Base-by-base conservation (phyloP, 1,140 invertebrate species). In the Drosophila fuyamai region DNA sequence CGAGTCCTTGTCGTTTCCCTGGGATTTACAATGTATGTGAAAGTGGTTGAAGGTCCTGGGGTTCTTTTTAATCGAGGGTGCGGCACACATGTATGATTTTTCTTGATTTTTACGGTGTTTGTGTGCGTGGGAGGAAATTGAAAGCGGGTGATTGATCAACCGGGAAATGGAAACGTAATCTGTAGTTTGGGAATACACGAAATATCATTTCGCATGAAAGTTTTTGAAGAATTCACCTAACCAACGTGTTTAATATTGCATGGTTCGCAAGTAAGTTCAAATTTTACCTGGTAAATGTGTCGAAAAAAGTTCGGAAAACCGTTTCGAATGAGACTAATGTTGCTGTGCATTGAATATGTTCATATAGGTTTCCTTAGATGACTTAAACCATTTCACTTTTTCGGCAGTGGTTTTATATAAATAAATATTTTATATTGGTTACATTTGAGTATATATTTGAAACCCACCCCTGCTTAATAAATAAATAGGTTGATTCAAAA, bases 141-240 rank as follows among this genome's bases (percentile, higher is more conserved):
- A 65, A 71, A 72, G 50, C 43, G 54, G 58, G 44, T 72, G 68
- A 72, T 72, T 72, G 68, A 72, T 72, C 53, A 71, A 66, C 65
- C 66, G 53, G 55, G 38, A 72, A 72, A 72, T 72, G 53, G 68
- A 57, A 50, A 50, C 53, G 53, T 51, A 48, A 71, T 50, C 66
- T 35, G 66, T 58, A 72, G 65, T 71, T 71, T 71, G 65, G 65
- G 61, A 68, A 68, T 68, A 68, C 67, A 41, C 43, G 51, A 41
- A 63, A 70, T 71, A 71, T 71, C 63, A 70, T 48, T 71, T 71
- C 43, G 16, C 35, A 12, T 14, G 7, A 9, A 48, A 68, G 47
- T 23, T 65, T 70, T 10, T n/a, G 0, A 1, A 7, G 12, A 71
- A 57, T 71, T 57, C 43, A 57, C 35, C 48, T 71, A 38, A 18